Evolutionary conservation across 2,797 vertebrate species (phyloP).

Genomic region (Tachyglossus aculeatus): DNA sequence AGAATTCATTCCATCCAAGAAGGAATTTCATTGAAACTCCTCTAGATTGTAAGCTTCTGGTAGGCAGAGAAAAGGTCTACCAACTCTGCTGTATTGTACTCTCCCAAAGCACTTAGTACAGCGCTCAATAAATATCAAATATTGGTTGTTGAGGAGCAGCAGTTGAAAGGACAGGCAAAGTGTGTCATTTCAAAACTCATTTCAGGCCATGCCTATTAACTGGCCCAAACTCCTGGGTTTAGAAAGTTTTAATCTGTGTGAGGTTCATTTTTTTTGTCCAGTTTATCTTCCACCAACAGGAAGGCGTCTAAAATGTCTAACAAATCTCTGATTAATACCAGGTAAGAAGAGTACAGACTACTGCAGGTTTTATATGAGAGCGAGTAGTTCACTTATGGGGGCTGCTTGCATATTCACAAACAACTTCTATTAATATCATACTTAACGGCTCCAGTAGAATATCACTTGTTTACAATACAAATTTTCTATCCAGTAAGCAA

Average conservation of each 20-base stretch:
- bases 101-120: background rate
- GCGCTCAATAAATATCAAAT: background rate
- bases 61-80: background rate
- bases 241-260: background rate
- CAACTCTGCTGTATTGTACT: background rate
- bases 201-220: background rate
- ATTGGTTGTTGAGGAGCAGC: background rate
- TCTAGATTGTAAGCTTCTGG: background rate
- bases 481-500: background rate
- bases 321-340: conserved; percentile 60
- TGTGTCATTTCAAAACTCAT: background rate
- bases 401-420: background rate
- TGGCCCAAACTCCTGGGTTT: background rate
- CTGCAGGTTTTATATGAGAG: conserved; percentile 46
- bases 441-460: conserved; percentile 2
- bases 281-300: conserved; percentile 36
- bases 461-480: background rate
- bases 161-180: background rate
- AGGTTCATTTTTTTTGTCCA: conserved; percentile 20
- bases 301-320: conserved; percentile 54
- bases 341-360: conserved; percentile 55
- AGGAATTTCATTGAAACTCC: too few species aligned
- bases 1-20: too few species aligned
- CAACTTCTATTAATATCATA: conserved; percentile 11
- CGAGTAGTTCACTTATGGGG: conserved; percentile 33